Percentiles rank a stretch among this genome's conserved stretches.
Conservation (phyloP, 1,140 invertebrate species). For the Brachionus rotundiformis region DNA sequence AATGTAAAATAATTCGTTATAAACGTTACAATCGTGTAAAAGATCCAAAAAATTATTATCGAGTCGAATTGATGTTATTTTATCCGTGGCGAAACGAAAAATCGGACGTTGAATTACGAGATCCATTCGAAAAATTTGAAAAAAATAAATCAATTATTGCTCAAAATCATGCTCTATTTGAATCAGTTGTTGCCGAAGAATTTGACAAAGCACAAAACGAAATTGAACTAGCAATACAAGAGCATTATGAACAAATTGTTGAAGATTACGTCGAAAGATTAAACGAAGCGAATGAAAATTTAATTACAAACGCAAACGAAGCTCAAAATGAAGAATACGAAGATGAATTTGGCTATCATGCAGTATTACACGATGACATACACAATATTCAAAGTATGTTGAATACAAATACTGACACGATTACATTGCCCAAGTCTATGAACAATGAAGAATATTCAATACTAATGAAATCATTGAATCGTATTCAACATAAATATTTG, state of each 20-base stretch:
- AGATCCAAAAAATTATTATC: slow-evolving; percentile 24
- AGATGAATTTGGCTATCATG: slow-evolving; percentile 17
- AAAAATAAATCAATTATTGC: not conserved
- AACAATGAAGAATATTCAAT: not conserved
- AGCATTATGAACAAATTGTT: not conserved
- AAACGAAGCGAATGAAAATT: not conserved
- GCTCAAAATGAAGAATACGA: not conserved
- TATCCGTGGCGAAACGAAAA: not conserved
- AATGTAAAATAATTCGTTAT: not conserved
- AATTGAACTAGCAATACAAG: not conserved
- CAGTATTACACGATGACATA: not conserved
- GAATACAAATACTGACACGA: not conserved
- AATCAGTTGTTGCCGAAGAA: not conserved
- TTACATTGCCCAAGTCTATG: not conserved
- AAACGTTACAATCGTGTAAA: slow-evolving; percentile 7
- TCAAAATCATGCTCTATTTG: not conserved
- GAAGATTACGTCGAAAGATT: not conserved
- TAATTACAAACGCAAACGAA: not conserved
- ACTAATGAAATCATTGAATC: not conserved
- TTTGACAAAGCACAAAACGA: not conserved
- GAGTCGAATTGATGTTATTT: slow-evolving; percentile 7
- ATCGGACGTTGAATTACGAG: not conserved
- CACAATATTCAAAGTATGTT: not conserved
- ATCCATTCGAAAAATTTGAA: not conserved
- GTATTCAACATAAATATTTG: not conserved